phyloP scores from a whole-genome alignment of 1,140 invertebrate genomes.

The Drosophila obscura region DNA sequence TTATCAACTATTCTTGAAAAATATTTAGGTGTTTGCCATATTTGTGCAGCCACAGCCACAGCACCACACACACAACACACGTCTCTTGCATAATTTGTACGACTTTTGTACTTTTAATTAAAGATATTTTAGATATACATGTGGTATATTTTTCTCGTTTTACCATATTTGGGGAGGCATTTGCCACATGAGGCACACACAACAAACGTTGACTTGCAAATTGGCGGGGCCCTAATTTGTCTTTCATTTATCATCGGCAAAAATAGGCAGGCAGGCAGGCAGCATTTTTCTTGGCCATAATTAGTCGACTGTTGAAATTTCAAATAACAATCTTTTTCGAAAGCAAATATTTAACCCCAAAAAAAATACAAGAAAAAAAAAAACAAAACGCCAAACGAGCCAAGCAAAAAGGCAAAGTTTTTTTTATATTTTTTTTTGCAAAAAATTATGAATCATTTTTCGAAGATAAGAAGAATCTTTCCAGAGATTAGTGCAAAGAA shows the following conservation, averaged over 20 bases:
- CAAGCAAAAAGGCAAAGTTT: conserved; percentile 5
- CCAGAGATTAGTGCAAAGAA: too few species aligned
- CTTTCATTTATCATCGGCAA: conserved; percentile 53
- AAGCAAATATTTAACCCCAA: conserved; percentile 60
- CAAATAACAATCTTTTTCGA: conserved; percentile 50
- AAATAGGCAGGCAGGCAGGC: conserved; percentile 30
- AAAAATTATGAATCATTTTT: conserved; percentile 57
- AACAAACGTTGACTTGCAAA: conserved; percentile 49
- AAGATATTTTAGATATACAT: conserved; percentile 65
- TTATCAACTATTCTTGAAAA: conserved; percentile 57
- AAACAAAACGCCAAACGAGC: conserved; percentile 1
- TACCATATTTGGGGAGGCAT: conserved; percentile 56
- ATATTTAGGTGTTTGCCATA: conserved; percentile 81
- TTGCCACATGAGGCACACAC: conserved; percentile 9
- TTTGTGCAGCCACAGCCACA: conserved; percentile 50
- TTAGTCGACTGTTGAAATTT: conserved; percentile 46
- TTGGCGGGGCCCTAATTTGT: conserved; percentile 55
- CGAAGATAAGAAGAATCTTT: conserved; percentile 33
- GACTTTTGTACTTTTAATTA: conserved; percentile 75
- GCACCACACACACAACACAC: too few species aligned
- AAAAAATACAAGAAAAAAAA: conserved; percentile 16
- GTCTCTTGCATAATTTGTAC: conserved; percentile 77
- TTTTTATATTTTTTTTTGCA: conserved; percentile 39
- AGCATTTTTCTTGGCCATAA: conserved; percentile 34
- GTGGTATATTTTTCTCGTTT: conserved; percentile 46